Evolutionary conservation across 2,888 invertebrate genomes (phyloP).

Genomic region (Eustalomyia histrio): DNA sequence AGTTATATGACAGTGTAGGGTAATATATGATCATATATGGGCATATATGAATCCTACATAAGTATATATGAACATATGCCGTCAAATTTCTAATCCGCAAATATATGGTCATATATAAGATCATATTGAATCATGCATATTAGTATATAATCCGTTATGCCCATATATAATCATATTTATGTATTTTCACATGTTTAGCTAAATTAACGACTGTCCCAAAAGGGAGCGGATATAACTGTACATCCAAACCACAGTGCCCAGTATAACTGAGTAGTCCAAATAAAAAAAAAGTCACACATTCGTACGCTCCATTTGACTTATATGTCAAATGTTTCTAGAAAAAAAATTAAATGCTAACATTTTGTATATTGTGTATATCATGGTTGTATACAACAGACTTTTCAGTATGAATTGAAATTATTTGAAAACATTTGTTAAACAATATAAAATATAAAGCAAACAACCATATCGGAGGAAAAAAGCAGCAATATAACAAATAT

Average conservation of each 20-base stretch:
- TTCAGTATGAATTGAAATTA: slow-evolving; percentile 21
- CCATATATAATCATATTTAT: too few species aligned
- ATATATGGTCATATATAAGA: too few species aligned
- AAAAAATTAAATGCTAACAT: background rate
- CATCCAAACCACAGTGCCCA: background rate
- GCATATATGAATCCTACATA: too few species aligned
- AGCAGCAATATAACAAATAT: background rate
- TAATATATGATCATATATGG: too few species aligned
- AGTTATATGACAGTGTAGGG: too few species aligned
- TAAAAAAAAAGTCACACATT: slow-evolving; percentile 50
- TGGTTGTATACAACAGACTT: slow-evolving; percentile 10
- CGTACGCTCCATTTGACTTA: slow-evolving; percentile 64
- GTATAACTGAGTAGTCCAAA: slow-evolving; percentile 1
- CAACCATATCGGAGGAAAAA: background rate
- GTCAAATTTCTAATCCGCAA: too few species aligned
- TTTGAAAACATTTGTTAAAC: slow-evolving; percentile 53
- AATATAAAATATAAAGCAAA: background rate
- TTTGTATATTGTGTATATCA: background rate
- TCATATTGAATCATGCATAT: too few species aligned
- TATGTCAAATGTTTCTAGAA: slow-evolving; percentile 52
- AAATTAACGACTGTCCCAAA: too few species aligned
- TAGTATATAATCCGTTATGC: too few species aligned
- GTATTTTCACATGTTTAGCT: too few species aligned
- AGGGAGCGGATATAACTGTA: too few species aligned
- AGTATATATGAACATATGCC: too few species aligned